Base-by-base conservation (phyloP, 2,888 invertebrate genomes). In the Sesia bembeciformis region DNA sequence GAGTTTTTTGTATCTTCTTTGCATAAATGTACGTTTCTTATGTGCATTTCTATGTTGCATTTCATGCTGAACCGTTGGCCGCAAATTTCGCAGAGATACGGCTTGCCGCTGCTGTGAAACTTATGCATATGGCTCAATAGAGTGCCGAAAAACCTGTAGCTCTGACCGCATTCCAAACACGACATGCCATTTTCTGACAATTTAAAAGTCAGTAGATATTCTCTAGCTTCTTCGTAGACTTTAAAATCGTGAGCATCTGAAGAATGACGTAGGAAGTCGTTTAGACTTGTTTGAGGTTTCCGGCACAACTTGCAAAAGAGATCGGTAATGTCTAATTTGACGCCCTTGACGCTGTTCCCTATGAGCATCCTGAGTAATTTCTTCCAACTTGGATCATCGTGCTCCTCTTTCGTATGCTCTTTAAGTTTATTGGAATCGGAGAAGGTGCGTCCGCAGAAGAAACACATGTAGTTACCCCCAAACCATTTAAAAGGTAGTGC, bases 51-150 rank as follows among this genome's bases (percentile, higher is more conserved):
- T 0, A 87, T 72, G 46, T 80, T 76, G 0, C 65, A 61, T 38
- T 76, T 79, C 0, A 74, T 72, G 0, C 78, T 65, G 53, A 86
- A 88, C 0, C 75, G 78, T 54, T 80, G 75, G 0, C 88, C 89
- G 42, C 88, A 83, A 0, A 74, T 62, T 8, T 81, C 80, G 54
- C 83, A 83, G 0, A 78, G 52, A 51, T 70, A 73, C 0, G 68
- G 62, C 5, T 68, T 67, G 6, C 68, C 62, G 6, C 65, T 72
- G 39, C 70, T 76, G 41, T 79, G 78, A 23, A 63, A 65, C 52
- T 69, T 73, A 42, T 78, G 66, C 0, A 67, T 65, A 41, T 84
- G 84, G 0, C 63, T 59, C 0, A 81, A 53, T 0, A 84, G 56
- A 0, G 74, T 66, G 0, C 73, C 72, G 49, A 81, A 84, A 52